Percentiles rank a stretch among this genome's conserved stretches.
phyloP scores from a whole-genome alignment of 2,888 invertebrate genomes.

The Drosophila quinaria region DNA sequence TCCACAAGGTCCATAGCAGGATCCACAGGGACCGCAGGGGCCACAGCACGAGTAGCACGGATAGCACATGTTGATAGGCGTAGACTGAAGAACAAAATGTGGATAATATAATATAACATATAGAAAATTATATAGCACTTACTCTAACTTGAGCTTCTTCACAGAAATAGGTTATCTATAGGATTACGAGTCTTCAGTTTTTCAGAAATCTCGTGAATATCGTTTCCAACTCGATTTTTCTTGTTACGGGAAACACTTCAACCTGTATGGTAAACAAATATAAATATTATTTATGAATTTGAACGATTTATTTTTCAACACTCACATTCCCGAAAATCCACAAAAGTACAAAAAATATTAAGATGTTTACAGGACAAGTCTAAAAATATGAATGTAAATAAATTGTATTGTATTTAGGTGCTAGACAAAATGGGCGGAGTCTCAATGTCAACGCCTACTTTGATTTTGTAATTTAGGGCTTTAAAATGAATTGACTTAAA shows the following conservation, averaged over 20 bases:
- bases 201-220: not conserved
- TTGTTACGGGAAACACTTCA: conserved; percentile 7
- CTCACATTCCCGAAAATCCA: conserved; percentile 23
- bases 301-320: not conserved
- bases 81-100: not conserved
- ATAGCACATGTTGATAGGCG: conserved; percentile 18
- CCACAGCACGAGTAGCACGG: conserved; percentile 8
- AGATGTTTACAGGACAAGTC: conserved; percentile 15
- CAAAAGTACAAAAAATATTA: conserved; percentile 21
- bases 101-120: not conserved
- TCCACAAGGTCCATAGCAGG: conserved; percentile 10
- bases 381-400: conserved; percentile 1
- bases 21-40: conserved; percentile 3
- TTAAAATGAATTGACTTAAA: too few species aligned
- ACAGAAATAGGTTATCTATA: conserved; percentile 16
- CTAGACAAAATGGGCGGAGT: not conserved
- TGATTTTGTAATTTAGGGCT: not conserved
- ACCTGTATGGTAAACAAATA: not conserved
- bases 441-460: not conserved
- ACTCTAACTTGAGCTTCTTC: conserved; percentile 11
- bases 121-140: too few species aligned
- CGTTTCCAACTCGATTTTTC: not conserved
- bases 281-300: not conserved
- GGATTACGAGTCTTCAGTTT: not conserved
- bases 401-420: not conserved